Percentiles rank a stretch among this genome's conserved stretches.
Conservation (phyloP, 2,797 vertebrate species). For the Tauraco hartlaubi region DNA sequence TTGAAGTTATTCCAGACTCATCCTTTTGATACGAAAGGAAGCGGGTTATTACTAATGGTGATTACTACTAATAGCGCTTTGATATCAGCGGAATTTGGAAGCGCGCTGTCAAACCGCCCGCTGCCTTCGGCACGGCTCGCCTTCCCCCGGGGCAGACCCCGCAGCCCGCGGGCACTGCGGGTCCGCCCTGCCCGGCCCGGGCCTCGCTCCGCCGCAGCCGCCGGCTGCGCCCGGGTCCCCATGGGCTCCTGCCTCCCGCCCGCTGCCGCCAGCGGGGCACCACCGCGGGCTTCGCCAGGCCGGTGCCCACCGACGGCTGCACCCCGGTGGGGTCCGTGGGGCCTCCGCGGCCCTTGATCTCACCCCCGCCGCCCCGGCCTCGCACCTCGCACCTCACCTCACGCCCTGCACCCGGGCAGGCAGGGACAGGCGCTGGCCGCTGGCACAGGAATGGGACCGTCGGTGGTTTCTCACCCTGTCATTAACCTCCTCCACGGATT, state of each 20-base stretch:
- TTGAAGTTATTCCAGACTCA: background rate
- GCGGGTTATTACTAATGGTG: background rate
- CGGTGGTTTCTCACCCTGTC: rapidly evolving
- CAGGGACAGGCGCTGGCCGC: rapidly evolving
- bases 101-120: background rate
- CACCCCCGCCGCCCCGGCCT: background rate
- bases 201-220: too few relatives aligned
- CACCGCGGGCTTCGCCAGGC: background rate
- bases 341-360: rapidly evolving
- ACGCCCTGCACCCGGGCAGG: rapidly evolving
- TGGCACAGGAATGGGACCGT: rapidly evolving
- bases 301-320: background rate
- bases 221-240: rapidly evolving
- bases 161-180: background rate
- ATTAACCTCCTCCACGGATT: rapidly evolving
- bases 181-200: background rate
- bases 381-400: background rate
- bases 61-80: background rate
- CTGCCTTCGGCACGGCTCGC: too few relatives aligned
- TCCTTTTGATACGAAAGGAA: background rate
- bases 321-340: rapidly evolving
- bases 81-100: background rate
- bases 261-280: background rate
- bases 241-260: background rate
- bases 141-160: too few relatives aligned